Evolutionary conservation across 2,888 invertebrate species (phyloP), one percentile per base, ranked within the genome.

Genomic region (Conchocele bisecta): DNA sequence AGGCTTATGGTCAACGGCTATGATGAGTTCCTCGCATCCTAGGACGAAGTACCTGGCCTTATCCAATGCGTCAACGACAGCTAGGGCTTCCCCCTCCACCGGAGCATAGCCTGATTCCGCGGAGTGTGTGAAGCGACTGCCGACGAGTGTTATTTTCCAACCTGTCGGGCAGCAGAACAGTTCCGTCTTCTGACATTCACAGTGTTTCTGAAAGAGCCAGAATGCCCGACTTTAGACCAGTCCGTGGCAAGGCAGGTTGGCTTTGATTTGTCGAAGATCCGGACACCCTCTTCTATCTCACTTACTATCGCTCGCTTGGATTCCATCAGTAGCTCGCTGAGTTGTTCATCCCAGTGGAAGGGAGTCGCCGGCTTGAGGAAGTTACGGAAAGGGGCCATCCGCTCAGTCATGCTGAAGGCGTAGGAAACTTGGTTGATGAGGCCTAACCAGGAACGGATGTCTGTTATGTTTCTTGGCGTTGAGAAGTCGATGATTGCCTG

Each of bases 211-310:
- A 51, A 33, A 58, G 53, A 39, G 33, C 50, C 77, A 79, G 42
- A 77, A 77, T n/a, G 66, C 82, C 65, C 75, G 24, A 39, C 50
- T 61, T 71, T 81, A 11, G 76, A 79, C 79, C 80, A 84, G 56
- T 84, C 82, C 15, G 84, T 83, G 1, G 79, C 81, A 4, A 84
- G 61, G 68, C 83, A 84, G 9, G 79, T 82, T 20, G 82, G 81
- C 31, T 75, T 48, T 31, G 29, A 2, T 7, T 20, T 33, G 13
- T 42, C 31, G 3, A 37, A 53, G 29, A 56, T 64, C 24, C 29
- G 35, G 5, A 35, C 54, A 26, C n/a, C 33, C 35, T 20, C 44
- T 28, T 41, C 56, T 28, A 26, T 31, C 22, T 42, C 33, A 17
- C 13, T 63, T 31, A 39, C 58, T 17, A 46, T 57, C 17, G 42